Conservation (phyloP, 2,888 invertebrate species). For the Thymelicus lineola region DNA sequence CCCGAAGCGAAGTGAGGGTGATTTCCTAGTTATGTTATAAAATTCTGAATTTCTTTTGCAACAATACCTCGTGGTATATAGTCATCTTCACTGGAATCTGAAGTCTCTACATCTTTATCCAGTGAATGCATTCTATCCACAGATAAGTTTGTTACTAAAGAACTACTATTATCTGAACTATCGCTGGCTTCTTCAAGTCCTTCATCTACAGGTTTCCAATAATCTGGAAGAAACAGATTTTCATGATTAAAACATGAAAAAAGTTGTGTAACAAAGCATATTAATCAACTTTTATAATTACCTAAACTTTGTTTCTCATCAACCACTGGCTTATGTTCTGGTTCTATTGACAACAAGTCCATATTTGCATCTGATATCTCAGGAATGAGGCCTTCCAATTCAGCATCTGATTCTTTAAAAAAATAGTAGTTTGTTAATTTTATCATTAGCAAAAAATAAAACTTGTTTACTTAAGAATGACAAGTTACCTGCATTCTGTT, state of each 20-base stretch:
- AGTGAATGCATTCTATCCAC: slow-evolving; percentile 71
- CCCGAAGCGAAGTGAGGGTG: too few species aligned
- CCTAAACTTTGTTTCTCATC: slow-evolving; percentile 77
- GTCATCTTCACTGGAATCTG: slow-evolving; percentile 81
- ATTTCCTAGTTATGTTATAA: too few species aligned
- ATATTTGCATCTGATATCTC: slow-evolving; percentile 71
- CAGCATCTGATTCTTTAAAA: slow-evolving; percentile 71
- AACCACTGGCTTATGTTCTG: slow-evolving; percentile 57
- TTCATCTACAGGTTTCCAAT: slow-evolving; percentile 76
- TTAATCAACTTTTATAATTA: slow-evolving; percentile 45
- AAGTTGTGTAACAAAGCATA: not conserved
- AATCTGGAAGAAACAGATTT: slow-evolving; percentile 58
- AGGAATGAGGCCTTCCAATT: slow-evolving; percentile 75
- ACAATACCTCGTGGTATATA: slow-evolving; percentile 72
- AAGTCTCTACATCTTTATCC: slow-evolving; percentile 69
- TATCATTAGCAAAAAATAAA: not conserved
- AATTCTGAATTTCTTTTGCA: not conserved
- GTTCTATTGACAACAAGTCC: slow-evolving; percentile 72
- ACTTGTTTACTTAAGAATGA: not conserved
- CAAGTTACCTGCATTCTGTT: slow-evolving; percentile 70
- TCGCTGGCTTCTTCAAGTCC: slow-evolving; percentile 76
- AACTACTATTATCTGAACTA: slow-evolving; percentile 78
- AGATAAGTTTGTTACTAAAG: slow-evolving; percentile 72
- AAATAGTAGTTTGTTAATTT: not conserved
- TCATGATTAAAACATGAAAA: not conserved